phyloP scores from a whole-genome alignment of 2,113 vertebrate genomes.

The Bujurquina vittata region DNA sequence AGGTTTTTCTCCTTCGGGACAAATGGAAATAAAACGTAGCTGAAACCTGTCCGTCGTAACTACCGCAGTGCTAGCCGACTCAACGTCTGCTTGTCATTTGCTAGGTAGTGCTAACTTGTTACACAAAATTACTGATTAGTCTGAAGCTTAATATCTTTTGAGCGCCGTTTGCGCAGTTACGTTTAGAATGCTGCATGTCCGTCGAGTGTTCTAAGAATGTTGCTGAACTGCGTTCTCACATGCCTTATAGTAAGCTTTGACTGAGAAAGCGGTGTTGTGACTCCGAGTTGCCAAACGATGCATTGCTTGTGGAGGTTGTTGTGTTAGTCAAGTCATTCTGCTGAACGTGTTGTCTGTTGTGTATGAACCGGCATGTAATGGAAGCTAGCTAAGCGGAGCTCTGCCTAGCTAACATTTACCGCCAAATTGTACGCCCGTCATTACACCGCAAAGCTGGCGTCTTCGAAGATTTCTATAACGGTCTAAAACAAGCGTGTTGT shows the following conservation, averaged over 20 bases:
- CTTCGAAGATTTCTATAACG: neutral
- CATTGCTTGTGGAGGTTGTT: neutral
- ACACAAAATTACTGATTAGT: neutral
- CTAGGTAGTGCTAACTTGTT: neutral
- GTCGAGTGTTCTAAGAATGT: neutral
- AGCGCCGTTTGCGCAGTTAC: neutral
- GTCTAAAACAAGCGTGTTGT: too few species aligned
- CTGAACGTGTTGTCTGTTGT: neutral
- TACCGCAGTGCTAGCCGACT: neutral
- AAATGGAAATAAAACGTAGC: neutral
- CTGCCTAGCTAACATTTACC: slow-evolving; percentile 51
- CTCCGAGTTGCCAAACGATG: neutral
- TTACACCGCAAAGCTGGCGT: neutral
- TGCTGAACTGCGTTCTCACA: neutral
- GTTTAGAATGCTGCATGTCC: neutral
- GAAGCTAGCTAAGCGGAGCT: slow-evolving; percentile 33
- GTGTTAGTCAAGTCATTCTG: neutral
- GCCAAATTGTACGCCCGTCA: slow-evolving; percentile 57
- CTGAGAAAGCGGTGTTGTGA: neutral
- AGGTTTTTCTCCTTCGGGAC: neutral
- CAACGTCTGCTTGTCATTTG: neutral
- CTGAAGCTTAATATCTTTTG: neutral
- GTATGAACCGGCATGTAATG: neutral
- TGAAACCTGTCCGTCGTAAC: neutral
- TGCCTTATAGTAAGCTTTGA: too few species aligned